A percentile compares a stretch with the other conserved stretches of the same genome.
phyloP scores from a whole-genome alignment of 1,140 invertebrate genomes.

The Drosophila setifemur region DNA sequence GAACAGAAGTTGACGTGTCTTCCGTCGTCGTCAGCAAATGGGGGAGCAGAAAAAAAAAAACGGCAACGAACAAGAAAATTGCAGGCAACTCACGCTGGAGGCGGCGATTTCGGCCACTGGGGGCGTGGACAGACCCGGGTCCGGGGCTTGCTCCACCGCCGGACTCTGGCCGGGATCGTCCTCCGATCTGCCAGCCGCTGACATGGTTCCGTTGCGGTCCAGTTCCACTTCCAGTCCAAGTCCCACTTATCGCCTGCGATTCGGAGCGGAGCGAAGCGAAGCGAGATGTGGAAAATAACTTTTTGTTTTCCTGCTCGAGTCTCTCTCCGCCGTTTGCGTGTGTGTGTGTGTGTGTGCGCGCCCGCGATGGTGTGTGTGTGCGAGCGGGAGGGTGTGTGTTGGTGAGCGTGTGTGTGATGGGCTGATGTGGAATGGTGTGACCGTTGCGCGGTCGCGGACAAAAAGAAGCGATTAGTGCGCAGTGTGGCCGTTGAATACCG shows the following conservation, averaged over 20 bases:
- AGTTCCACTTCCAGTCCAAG: too few species aligned
- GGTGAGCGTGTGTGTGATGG: neutral
- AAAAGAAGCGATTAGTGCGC: neutral
- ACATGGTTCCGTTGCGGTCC: slow-evolving; percentile 46
- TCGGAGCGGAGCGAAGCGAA: neutral
- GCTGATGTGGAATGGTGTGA: slow-evolving; percentile 11
- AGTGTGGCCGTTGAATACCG: too few species aligned
- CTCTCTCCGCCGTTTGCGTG: slow-evolving; percentile 1
- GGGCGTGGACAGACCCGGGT: slow-evolving; percentile 31
- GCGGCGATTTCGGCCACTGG: slow-evolving; percentile 54
- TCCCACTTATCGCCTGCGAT: slow-evolving; percentile 14
- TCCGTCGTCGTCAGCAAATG: slow-evolving; percentile 66
- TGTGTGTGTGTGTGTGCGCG: slow-evolving; percentile 8
- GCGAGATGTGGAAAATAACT: slow-evolving; percentile 24
- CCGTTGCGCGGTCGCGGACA: neutral
- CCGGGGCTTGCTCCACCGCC: slow-evolving; percentile 1
- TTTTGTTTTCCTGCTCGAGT: slow-evolving; percentile 35
- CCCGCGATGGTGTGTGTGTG: neutral
- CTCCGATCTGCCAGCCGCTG: slow-evolving; percentile 65
- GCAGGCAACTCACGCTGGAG: slow-evolving; percentile 48
- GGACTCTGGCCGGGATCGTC: slow-evolving; percentile 48
- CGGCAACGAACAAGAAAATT: slow-evolving; percentile 5
- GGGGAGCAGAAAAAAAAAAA: slow-evolving; percentile 44
- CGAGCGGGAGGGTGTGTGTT: slow-evolving; percentile 1
- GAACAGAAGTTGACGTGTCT: slow-evolving; percentile 38